These are phyloP conservation scores for Drosophila kanapiae DNA, from an alignment of 1,140 invertebrate genomes.

Conservation along the genomic window DNA sequence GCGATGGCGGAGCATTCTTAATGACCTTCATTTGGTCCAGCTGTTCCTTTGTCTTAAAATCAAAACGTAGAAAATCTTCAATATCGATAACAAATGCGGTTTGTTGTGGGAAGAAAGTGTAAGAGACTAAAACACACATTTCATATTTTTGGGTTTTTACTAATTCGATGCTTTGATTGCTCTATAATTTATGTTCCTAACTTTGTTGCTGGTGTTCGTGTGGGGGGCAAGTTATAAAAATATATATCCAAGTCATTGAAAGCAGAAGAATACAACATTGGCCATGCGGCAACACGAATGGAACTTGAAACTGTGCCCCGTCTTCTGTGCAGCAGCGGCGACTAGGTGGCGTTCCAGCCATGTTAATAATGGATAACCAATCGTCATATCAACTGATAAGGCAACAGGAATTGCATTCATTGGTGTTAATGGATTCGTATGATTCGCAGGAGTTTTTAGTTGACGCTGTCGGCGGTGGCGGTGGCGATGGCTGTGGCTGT, in stretches of 20 bases:
- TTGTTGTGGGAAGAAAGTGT: background rate
- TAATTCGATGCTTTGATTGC: constrained; percentile 8
- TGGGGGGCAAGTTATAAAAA: constrained; percentile 49
- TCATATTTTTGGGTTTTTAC: constrained; percentile 28
- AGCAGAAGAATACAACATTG: constrained; percentile 42
- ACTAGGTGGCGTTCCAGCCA: constrained; percentile 1
- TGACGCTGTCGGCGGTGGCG: background rate
- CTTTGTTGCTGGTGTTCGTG: background rate
- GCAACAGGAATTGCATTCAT: constrained; percentile 1
- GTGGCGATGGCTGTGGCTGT: background rate
- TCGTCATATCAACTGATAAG: constrained; percentile 6
- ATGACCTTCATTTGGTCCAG: constrained; percentile 91
- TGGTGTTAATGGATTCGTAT: constrained; percentile 14
- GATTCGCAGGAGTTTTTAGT: constrained; percentile 10
- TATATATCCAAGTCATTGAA: constrained; percentile 45
- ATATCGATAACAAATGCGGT: background rate
- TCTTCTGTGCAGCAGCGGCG: constrained; percentile 36
- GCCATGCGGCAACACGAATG: constrained; percentile 48
- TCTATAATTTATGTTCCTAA: constrained; percentile 19
- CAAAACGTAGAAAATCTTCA: constrained; percentile 34
- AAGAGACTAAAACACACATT: constrained; percentile 27
- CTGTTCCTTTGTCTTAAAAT: constrained; percentile 86
- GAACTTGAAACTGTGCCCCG: constrained; percentile 46
- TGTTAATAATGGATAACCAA: constrained; percentile 4
- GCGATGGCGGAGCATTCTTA: constrained; percentile 92